Conservation (phyloP, 2,113 vertebrate species). For the Lycaon pictus region DNA sequence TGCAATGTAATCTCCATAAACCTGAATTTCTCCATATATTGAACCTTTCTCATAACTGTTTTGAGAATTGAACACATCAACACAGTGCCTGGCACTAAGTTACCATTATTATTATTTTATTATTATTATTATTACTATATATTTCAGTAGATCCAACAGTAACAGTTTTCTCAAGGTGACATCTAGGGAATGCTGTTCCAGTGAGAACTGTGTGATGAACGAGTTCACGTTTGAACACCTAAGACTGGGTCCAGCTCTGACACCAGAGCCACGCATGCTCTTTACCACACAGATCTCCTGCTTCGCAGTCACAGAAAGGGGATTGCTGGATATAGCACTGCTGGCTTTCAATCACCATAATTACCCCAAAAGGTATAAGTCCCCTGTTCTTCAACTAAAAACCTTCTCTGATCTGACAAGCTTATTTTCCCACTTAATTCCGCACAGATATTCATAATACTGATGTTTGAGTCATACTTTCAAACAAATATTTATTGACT, state of each 20-base stretch:
- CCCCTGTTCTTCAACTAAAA: not conserved
- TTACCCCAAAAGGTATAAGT: not conserved
- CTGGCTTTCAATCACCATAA: not conserved
- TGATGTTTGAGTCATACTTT: not conserved
- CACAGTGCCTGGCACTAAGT: not conserved
- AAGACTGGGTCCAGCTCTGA: not conserved
- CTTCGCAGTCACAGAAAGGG: not conserved
- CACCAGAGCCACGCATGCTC: not conserved
- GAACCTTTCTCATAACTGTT: not conserved
- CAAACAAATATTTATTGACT: not conserved
- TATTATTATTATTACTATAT: not conserved
- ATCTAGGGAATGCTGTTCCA: not conserved
- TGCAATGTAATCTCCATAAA: not conserved
- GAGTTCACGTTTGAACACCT: not conserved
- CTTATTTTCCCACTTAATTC: not conserved
- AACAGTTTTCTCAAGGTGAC: not conserved
- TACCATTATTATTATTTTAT: not conserved
- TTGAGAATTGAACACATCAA: not conserved
- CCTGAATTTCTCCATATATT: not conserved
- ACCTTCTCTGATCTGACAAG: not conserved
- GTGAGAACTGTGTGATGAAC: not conserved
- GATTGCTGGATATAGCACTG: fast-evolving
- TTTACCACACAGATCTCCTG: not conserved
- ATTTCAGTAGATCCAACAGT: not conserved
- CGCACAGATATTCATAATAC: not conserved